These are phyloP conservation scores for Didymodactylos carnosus DNA, from an alignment of 2,888 invertebrate genomes.

Conservation along the genomic window DNA sequence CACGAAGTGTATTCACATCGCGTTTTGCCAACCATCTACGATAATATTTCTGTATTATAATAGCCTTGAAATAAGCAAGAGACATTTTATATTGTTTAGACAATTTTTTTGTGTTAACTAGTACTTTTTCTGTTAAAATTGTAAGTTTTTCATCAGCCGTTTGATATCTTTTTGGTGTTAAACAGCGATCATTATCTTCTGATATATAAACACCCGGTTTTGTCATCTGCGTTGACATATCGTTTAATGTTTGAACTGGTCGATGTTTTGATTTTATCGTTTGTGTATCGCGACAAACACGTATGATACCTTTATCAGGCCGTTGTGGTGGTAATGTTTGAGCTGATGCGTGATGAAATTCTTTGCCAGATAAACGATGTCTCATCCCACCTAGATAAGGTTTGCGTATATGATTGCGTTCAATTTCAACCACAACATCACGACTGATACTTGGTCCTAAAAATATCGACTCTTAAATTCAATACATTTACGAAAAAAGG, in stretches of 20 bases:
- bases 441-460: background rate
- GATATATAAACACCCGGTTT: conserved; percentile 31
- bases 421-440: conserved; percentile 24
- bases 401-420: conserved; percentile 38
- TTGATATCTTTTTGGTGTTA: conserved; percentile 28
- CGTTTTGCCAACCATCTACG: conserved; percentile 33
- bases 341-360: conserved; percentile 60
- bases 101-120: no score
- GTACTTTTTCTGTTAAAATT: conserved; percentile 23
- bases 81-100: background rate
- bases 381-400: conserved; percentile 62
- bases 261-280: conserved; percentile 26
- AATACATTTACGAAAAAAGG: background rate
- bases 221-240: conserved; percentile 35
- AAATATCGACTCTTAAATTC: background rate
- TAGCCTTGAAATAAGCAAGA: conserved; percentile 20
- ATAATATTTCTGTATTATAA: conserved; percentile 33
- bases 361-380: conserved; percentile 47
- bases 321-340: conserved; percentile 46
- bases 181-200: conserved; percentile 27
- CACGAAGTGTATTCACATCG: conserved; percentile 26
- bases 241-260: conserved; percentile 30
- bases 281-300: conserved; percentile 32
- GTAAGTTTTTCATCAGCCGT: conserved; percentile 29
- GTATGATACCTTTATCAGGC: conserved; percentile 19